Base-by-base conservation (phyloP, 2,797 vertebrate species). In the Geotrypetes seraphini region DNA sequence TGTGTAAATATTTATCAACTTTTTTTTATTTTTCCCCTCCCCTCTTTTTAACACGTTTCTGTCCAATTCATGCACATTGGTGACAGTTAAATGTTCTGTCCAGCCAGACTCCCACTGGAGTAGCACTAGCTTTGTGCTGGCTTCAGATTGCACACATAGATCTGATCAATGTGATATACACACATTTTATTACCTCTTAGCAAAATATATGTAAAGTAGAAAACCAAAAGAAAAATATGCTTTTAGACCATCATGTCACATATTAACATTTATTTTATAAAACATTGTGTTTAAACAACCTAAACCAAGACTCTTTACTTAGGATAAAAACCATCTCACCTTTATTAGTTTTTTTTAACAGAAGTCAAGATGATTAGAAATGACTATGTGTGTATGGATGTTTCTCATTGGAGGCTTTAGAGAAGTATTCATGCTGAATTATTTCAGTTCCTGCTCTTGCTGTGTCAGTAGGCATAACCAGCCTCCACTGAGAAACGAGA, bases 1-100 rank as follows among this genome's bases (percentile, higher is more conserved):
- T n/a, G 71, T 84, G 82, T 85, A 83, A 84, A 84, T 85, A 85
- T 63, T 64, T 72, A 63, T 59, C 65, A 56, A 60, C 62, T 67
- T 68, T 69, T 79, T 67, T 78, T 74, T 70, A 68, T 50, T 74
- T 73, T 78, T 68, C n/a, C 5, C 54, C 60, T 67, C 69, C 70
- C 66, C 25, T 59, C 76, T 69, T 68, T 59, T 71, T 60, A 73
- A 76, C 73, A 73, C 72, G 74, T 77, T 78, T 74, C 52, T 78
- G 58, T 73, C 50, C 35, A 21, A 70, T 75, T 69, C 64, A 59
- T 73, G 62, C 54, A 48, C 14, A 23, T 28, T n/a, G 23, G 21
- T 13, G 25, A 25, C 30, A 28, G 25, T 33, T 43, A 35, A 35
- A 29, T n/a, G 11, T 7, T n/a, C n/a, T 16, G 19, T 36, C 19